Conservation (phyloP, 2,797 vertebrate genomes). For the Arrhamphus sclerolepis region DNA sequence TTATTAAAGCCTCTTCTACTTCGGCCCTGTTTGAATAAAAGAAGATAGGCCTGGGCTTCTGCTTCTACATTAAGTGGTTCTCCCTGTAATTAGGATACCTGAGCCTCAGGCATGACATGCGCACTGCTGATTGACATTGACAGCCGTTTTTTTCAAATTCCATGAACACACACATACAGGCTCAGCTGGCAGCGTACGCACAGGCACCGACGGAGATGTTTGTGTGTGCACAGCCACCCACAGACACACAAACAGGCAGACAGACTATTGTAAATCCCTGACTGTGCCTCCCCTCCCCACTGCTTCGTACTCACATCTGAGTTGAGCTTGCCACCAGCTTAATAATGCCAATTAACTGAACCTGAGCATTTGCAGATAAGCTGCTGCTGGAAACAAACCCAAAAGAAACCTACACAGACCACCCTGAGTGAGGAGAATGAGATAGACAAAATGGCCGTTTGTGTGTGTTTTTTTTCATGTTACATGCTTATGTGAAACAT, state of each 20-base stretch:
- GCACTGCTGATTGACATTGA: constrained; percentile 76
- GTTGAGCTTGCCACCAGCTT: constrained; percentile 57
- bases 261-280: constrained; percentile 23
- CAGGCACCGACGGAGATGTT: constrained; percentile 29
- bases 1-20: constrained; percentile 44
- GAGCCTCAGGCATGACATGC: constrained; percentile 67
- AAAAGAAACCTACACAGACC: constrained; percentile 51
- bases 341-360: constrained; percentile 80
- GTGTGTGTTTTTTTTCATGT: constrained; percentile 13
- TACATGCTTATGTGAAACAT: background rate
- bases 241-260: constrained; percentile 1
- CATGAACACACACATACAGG: constrained; percentile 31
- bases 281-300: constrained; percentile 13
- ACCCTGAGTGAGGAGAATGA: constrained; percentile 31
- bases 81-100: constrained; percentile 80
- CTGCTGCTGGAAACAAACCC: constrained; percentile 57
- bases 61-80: constrained; percentile 57
- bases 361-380: constrained; percentile 73
- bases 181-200: constrained; percentile 49
- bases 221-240: constrained; percentile 24
- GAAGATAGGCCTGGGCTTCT: constrained; percentile 51
- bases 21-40: constrained; percentile 60
- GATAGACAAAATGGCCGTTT: constrained; percentile 21
- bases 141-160: constrained; percentile 78
- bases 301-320: constrained; percentile 50